Evolutionary conservation across 1,140 invertebrate genomes (phyloP), one percentile per base, ranked within the genome.

Genomic region (Drosophila serrata): DNA sequence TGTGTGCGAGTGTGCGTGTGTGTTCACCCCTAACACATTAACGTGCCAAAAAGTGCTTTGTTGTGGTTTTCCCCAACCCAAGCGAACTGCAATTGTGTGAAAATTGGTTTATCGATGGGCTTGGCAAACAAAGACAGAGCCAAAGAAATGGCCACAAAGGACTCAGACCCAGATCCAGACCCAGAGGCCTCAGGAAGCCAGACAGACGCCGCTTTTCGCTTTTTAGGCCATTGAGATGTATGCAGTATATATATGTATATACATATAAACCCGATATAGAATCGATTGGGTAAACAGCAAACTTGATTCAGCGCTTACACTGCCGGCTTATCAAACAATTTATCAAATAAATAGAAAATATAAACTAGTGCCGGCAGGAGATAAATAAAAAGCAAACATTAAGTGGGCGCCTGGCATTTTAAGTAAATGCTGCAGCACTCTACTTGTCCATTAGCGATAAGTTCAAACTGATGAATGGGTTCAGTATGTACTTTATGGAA

Each of bases 31-130:
- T 13, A 53, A 80, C 84, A 87, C 84, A 88, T 88, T 87, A 84
- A 87, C 80, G 81, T 78, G 80, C 84, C 85, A 80, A 88, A 87
- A 88, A 88, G 73, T 88, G 84, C 85, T 75, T 70, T 85, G 84
- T 88, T 88, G 80, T 88, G 84, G 84, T 67, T 88, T 88, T 37
- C 42, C 55, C 45, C 42, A 40, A 42, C n/a, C 29, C 22, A 29
- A n/a, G 17, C 31, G 19, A 53, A 24, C 43, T 73, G 65, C 75
- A 88, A 82, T 82, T 88, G 80, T 84, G 68, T 69, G 80, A 75
- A 82, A 87, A 88, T 90, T 73, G 73, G 76, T 72, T 81, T 82
- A 80, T 88, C 88, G 85, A 84, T 90, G 70, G 81, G 64, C 76
- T 49, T 19, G 59, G 81, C 77, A 48, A 67, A 68, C 78, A 75